These are phyloP conservation scores for Eurois occulta DNA, from an alignment of 2,888 invertebrate genomes.

Conservation along the genomic window DNA sequence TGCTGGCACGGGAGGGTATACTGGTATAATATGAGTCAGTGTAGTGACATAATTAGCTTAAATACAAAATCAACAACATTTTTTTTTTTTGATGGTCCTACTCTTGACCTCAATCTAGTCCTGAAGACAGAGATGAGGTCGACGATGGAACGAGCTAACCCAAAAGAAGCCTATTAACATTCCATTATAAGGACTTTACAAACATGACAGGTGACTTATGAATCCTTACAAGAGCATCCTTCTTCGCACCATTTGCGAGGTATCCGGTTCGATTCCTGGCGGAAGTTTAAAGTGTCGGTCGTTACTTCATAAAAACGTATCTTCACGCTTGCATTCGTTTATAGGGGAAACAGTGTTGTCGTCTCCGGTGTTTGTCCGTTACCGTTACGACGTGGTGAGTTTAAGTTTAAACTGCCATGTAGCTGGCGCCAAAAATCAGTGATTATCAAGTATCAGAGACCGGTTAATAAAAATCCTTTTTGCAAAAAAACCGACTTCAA, in stretches of 20 bases:
- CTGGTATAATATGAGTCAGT: too few species aligned
- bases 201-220: slow-evolving; percentile 48
- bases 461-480: too few species aligned
- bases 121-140: too few species aligned
- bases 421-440: background rate
- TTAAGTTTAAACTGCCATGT: background rate
- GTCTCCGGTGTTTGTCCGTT: slow-evolving; percentile 51
- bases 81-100: too few species aligned
- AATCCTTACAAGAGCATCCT: slow-evolving; percentile 65
- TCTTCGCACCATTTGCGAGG: slow-evolving; percentile 44
- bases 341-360: slow-evolving; percentile 55
- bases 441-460: background rate
- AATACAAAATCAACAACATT: too few species aligned
- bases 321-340: slow-evolving; percentile 63
- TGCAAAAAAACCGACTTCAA: too few species aligned
- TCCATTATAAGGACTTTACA: too few species aligned
- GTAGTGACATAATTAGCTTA: too few species aligned
- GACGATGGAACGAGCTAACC: too few species aligned
- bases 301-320: slow-evolving; percentile 61
- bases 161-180: too few species aligned
- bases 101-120: too few species aligned
- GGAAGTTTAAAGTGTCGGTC: slow-evolving; percentile 67
- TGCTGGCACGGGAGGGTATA: too few species aligned
- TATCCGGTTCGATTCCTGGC: slow-evolving; percentile 68
- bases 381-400: background rate